These are phyloP conservation scores for Megaustenia siamemsis DNA, from an alignment of 2,888 invertebrate genomes.

Conservation along the genomic window DNA sequence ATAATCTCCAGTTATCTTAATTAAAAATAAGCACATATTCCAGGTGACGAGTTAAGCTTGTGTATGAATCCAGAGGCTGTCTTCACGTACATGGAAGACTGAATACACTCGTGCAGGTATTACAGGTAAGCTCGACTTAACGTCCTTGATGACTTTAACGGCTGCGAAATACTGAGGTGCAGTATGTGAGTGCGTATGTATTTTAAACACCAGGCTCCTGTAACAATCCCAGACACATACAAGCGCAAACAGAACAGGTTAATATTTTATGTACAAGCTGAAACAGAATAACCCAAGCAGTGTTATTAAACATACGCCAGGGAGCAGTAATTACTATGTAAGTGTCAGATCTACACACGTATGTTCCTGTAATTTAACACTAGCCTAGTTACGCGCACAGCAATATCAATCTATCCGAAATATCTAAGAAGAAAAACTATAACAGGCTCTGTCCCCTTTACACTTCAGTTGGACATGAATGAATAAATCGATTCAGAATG, in stretches of 20 bases:
- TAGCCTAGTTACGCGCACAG: neutral
- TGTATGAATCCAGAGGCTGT: too few relatives aligned
- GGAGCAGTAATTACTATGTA: neutral
- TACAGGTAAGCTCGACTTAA: neutral
- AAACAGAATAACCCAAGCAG: neutral
- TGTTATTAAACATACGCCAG: too few relatives aligned
- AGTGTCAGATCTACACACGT: neutral
- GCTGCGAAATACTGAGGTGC: too few relatives aligned
- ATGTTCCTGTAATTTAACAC: neutral
- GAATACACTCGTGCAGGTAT: neutral
- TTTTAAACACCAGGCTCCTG: slow-evolving; percentile 3
- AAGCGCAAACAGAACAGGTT: neutral
- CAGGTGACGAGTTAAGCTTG: too few relatives aligned
- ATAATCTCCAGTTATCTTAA: too few relatives aligned
- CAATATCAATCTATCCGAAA: neutral
- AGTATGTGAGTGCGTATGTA: neutral
- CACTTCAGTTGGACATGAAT: neutral
- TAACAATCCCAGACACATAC: neutral
- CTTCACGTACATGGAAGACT: neutral
- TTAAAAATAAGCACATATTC: too few relatives aligned
- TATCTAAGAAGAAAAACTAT: neutral
- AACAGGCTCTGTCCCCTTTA: neutral
- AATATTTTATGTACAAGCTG: neutral
- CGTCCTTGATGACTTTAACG: slow-evolving; percentile 24
- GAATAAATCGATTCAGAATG: slow-evolving; percentile 13